Conservation (phyloP, 1,140 invertebrate species). For the Drosophila aff. region DNA sequence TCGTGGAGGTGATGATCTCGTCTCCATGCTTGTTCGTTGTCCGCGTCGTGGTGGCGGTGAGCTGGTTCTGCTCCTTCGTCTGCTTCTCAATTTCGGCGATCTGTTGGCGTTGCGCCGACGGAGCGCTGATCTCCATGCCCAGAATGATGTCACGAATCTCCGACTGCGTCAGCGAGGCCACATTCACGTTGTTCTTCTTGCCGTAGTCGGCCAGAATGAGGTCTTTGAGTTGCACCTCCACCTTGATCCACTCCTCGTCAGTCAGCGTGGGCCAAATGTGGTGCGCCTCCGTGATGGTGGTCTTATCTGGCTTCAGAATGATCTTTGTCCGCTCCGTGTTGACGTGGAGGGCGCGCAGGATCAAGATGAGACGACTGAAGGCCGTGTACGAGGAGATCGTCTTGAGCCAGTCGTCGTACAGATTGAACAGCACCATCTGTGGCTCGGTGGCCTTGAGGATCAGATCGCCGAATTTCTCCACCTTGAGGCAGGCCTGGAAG, state of each 20-base stretch:
- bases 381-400: slow-evolving; percentile 98
- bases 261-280: slow-evolving; percentile 99
- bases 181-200: slow-evolving; percentile 99
- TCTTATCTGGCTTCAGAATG: slow-evolving; percentile 99
- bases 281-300: slow-evolving; percentile 99
- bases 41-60: slow-evolving; percentile 98
- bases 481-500: slow-evolving; percentile 98
- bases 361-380: slow-evolving; percentile 98
- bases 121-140: slow-evolving; percentile 99
- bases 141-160: slow-evolving; percentile 99
- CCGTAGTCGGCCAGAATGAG: slow-evolving; percentile 99
- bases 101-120: slow-evolving; percentile 98
- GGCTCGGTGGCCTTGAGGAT: slow-evolving; percentile 99
- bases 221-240: slow-evolving; percentile 99
- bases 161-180: slow-evolving; percentile 98
- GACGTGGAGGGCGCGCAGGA: slow-evolving; percentile 98
- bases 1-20: slow-evolving; percentile 99
- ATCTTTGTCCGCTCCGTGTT: slow-evolving; percentile 99
- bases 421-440: slow-evolving; percentile 99
- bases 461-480: slow-evolving; percentile 99
- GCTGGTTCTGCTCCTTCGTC: slow-evolving; percentile 99
- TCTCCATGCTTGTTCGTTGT: slow-evolving; percentile 99
- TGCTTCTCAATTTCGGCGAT: slow-evolving; percentile 99
- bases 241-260: slow-evolving; percentile 99
- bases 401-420: slow-evolving; percentile 99